Percentiles rank a stretch among this genome's conserved stretches.
Evolutionary conservation across 2,113 vertebrate genomes (phyloP).

Genomic region (Nymphicus hollandicus): DNA sequence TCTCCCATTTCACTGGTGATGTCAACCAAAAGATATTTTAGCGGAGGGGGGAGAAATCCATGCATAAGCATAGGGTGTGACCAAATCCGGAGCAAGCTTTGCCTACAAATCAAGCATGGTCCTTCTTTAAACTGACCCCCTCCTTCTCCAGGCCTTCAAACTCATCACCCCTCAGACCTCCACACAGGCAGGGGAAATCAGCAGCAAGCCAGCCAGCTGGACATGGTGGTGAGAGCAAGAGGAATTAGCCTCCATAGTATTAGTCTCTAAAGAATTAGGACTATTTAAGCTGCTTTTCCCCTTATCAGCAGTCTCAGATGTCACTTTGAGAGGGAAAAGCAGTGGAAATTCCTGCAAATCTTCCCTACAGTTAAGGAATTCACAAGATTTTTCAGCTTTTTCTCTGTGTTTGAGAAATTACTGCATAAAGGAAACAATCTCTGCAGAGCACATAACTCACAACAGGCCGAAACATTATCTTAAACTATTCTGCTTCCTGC

Average conservation of each 20-base stretch:
- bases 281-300: conserved; percentile 34
- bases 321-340: background rate
- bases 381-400: conserved; percentile 56
- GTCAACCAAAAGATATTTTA: background rate
- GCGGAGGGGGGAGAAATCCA: fast-evolving
- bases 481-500: conserved; percentile 61
- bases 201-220: background rate
- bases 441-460: conserved; percentile 23
- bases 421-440: conserved; percentile 35
- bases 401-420: conserved; percentile 30
- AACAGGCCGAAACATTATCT: conserved; percentile 57
- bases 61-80: background rate
- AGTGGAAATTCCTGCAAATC: conserved; percentile 41
- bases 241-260: conserved; percentile 18
- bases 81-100: background rate
- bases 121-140: background rate
- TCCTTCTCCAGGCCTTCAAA: background rate
- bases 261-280: background rate
- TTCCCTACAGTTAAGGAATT: conserved; percentile 37
- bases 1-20: background rate
- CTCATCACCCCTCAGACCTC: background rate
- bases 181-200: background rate
- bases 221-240: conserved; percentile 26
- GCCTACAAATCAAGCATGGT: background rate
- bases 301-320: conserved; percentile 38